Conservation (phyloP, 2,888 invertebrate species). For the Drosophila conformis region DNA sequence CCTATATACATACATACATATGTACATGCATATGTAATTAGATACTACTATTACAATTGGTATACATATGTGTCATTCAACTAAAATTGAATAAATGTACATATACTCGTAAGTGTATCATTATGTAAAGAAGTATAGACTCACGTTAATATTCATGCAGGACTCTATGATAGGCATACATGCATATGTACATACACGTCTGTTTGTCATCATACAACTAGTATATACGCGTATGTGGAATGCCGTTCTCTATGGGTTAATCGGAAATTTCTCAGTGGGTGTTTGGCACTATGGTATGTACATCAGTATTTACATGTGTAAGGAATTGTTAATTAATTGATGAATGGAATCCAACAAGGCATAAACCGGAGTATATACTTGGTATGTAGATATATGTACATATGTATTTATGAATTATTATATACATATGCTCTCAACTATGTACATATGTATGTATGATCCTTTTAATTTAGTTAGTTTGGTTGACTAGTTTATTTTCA, state of each 20-base stretch:
- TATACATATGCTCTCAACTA: conserved; percentile 12
- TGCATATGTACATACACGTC: conserved; percentile 34
- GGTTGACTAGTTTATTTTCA: not conserved
- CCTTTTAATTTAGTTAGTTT: not conserved
- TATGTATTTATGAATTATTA: conserved; percentile 23
- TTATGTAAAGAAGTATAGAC: conserved; percentile 12
- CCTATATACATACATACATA: conserved; percentile 28
- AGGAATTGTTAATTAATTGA: conserved; percentile 18
- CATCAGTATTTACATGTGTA: conserved; percentile 25
- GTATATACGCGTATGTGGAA: conserved; percentile 4
- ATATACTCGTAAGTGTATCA: conserved; percentile 9
- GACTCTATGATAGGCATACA: conserved; percentile 20
- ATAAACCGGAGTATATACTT: conserved; percentile 20
- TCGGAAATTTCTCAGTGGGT: not conserved
- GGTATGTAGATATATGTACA: conserved; percentile 11
- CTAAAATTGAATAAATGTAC: conserved; percentile 21
- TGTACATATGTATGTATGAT: conserved; percentile 24
- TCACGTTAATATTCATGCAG: conserved; percentile 38
- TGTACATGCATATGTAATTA: conserved; percentile 18
- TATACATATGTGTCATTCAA: conserved; percentile 13
- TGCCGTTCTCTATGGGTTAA: conserved; percentile 9
- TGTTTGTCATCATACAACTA: conserved; percentile 1
- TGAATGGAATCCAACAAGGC: conserved; percentile 45
- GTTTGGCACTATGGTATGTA: conserved; percentile 8
- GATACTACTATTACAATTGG: not conserved